Evolutionary conservation across 2,888 invertebrate genomes (phyloP), one percentile per base, ranked within the genome.

Genomic region (Nomada flava): DNA sequence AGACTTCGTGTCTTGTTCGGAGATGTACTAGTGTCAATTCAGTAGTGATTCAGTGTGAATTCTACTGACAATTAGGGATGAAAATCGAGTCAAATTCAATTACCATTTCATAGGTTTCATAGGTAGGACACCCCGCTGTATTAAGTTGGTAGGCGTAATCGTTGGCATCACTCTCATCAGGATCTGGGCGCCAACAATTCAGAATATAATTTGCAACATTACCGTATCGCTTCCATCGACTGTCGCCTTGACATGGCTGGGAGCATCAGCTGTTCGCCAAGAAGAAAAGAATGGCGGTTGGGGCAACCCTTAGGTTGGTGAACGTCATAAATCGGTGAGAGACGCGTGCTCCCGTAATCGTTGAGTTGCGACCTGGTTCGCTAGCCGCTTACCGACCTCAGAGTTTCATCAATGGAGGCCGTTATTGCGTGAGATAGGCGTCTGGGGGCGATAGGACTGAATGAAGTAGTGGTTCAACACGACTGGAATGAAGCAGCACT

Each of bases 381-480:
- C 20, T 44, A 57, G 29, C 60, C 79, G 70, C 76, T 71, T 68
- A 71, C 71, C 44, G 63, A 52, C 78, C 73, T 55, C 79, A 71
- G 83, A 81, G 86, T 86, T 87, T 88, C 77, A 87, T 87, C 87
- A 87, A 87, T 88, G 87, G 79, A 69, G 64, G 26, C 86, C 84
- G 82, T 87, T 88, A 84, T 87, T 82, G 73, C 73, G 59, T 59
- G 60, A 74, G 77, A 75, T 67, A 77, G 71, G 47, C 52, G 74
- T 64, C 60, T 75, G 60, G 59, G 18, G 67, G 47, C 74, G 78
- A 78, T 74, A 82, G 70, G 18, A 78, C 65, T 84, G 88, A 84
- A 88, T 86, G 84, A 87, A 86, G 62, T 80, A 67, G 83, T 59
- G 59, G 59, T 69, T 83, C 60, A 64, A 73, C 78, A 77, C 75